Base-by-base conservation (phyloP, 2,888 invertebrate species). In the Agriopis marginaria region DNA sequence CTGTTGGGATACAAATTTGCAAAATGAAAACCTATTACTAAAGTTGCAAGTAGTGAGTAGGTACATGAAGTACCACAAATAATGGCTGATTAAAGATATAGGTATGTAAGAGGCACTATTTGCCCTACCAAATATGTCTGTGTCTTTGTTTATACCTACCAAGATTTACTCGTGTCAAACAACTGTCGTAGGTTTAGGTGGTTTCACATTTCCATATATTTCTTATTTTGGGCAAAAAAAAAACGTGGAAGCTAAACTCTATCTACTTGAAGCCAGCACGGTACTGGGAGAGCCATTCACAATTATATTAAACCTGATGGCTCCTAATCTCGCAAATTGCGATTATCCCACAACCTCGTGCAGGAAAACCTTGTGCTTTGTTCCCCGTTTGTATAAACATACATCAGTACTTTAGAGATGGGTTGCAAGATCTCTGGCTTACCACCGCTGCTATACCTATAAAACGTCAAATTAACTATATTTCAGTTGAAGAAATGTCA, bases 351-450 rank as follows among this genome's bases (percentile, higher is more conserved):
- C 67, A 66, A 71, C 69, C 67, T 72, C 61, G 55, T 61, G 60
- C 63, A 63, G 39, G 54, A 58, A 66, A 45, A 47, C 55, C 62
- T 68, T 62, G 63, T 59, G 62, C 55, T 62, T 69, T 45, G 68
- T 63, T 66, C 66, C 68, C 64, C 67, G 59, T 74, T 75, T 71
- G 66, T 72, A 69, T 60, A 68, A 60, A 60, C 56, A 58, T 71
- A 62, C 66, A 54, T 73, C 68, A 71, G 62, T 66, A 44, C 63
- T 71, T 68, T 61, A 53, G 70, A 14, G 5, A 1, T 32, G 32
- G 32, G 32, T 32, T 32, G 32, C 32, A 32, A 1, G 32, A 32
- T 32, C 32, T 32, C 32, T 32, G 32, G 32, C 32, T 23, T 32
- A 53, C 17, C 23, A 14, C 51, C 32, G 32, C 17, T 23, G 17